These are phyloP conservation scores for Nomada ferruginata DNA, from an alignment of 2,888 invertebrate species.

Conservation along the genomic window DNA sequence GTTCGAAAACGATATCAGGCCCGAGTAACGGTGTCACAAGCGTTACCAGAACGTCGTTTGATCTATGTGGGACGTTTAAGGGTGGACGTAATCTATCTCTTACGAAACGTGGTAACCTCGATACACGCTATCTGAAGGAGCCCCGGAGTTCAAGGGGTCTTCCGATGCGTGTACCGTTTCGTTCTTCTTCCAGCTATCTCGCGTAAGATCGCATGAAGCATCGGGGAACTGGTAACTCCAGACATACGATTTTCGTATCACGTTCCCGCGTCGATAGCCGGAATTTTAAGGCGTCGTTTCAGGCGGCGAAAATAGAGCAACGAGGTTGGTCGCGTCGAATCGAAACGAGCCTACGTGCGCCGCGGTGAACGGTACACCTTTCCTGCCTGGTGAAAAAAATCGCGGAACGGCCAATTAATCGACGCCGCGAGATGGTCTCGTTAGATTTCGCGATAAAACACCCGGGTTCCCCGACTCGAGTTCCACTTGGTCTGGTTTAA, in stretches of 20 bases:
- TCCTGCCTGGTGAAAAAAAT: background rate
- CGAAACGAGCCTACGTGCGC: background rate
- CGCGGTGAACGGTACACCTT: background rate
- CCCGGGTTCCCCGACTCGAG: background rate
- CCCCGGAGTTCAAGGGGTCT: constrained; percentile 74
- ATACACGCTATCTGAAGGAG: constrained; percentile 72
- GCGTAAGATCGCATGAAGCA: constrained; percentile 12
- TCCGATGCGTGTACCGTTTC: constrained; percentile 53
- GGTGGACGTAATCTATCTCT: constrained; percentile 72
- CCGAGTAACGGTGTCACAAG: constrained; percentile 43
- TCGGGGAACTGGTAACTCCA: background rate
- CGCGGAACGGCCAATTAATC: constrained; percentile 6
- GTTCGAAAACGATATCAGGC: constrained; percentile 43
- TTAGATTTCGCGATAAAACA: background rate
- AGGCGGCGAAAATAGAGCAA: background rate
- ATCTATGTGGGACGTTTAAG: constrained; percentile 70
- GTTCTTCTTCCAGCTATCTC: constrained; percentile 17
- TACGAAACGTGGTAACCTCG: constrained; percentile 75
- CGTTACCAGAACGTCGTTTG: constrained; percentile 32
- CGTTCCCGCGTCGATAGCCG: constrained; percentile 11
- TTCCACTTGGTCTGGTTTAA: background rate
- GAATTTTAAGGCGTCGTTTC: constrained; percentile 13
- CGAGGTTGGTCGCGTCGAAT: background rate
- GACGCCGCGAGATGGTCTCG: background rate
- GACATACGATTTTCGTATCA: constrained; percentile 29